Percentiles rank a stretch among this genome's conserved stretches.
phyloP scores from a whole-genome alignment of 1,140 invertebrate species.

The Aphelinus certus region DNA sequence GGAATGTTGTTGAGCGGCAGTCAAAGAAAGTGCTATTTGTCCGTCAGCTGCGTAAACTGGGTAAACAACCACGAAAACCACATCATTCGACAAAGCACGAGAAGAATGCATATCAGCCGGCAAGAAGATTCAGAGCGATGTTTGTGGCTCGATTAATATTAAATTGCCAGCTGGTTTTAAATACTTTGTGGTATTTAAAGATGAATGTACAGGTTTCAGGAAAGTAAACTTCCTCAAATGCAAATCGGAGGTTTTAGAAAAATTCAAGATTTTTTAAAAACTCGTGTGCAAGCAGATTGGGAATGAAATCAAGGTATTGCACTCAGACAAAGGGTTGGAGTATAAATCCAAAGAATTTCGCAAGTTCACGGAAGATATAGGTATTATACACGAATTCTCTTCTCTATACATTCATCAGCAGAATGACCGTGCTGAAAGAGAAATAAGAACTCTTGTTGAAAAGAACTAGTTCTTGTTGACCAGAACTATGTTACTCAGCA shows the following conservation, averaged over 20 bases:
- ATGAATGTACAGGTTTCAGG: background rate
- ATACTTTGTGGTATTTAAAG: slow-evolving; percentile 9
- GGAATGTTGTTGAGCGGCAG: no score
- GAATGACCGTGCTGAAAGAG: slow-evolving; percentile 55
- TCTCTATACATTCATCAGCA: slow-evolving; percentile 55
- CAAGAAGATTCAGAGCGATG: background rate
- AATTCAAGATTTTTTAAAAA: slow-evolving; percentile 50
- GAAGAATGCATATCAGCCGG: background rate
- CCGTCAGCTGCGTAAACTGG: no score
- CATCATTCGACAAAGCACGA: background rate
- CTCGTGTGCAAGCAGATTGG: slow-evolving; percentile 49
- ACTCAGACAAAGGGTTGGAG: slow-evolving; percentile 38
- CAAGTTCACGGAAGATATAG: slow-evolving; percentile 23
- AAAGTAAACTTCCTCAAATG: background rate
- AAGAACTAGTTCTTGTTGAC: slow-evolving; percentile 38
- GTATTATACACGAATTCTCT: slow-evolving; percentile 41
- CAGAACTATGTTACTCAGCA: slow-evolving; percentile 51
- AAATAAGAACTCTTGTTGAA: slow-evolving; percentile 58
- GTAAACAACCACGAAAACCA: slow-evolving; percentile 3
- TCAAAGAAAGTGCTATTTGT: no score
- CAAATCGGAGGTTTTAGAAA: slow-evolving; percentile 51
- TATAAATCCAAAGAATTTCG: slow-evolving; percentile 24
- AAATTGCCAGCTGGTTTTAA: background rate
- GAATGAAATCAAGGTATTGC: slow-evolving; percentile 48
- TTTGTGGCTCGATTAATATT: background rate